Base-by-base conservation (phyloP, 2,888 invertebrate genomes). In the Trissolcus japonicus region DNA sequence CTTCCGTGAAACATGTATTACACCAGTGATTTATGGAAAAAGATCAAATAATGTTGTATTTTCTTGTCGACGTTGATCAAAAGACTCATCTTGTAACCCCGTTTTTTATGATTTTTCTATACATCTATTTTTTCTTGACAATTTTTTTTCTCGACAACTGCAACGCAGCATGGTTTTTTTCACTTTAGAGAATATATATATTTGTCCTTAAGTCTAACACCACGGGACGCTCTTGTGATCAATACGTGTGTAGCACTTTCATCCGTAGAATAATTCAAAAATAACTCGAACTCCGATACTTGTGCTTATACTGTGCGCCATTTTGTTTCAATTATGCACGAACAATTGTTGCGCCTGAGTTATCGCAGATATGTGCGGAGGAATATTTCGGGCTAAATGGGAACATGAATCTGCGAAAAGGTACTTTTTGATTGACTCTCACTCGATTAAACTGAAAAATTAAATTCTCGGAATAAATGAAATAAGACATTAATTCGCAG, bases 181-280 rank as follows among this genome's bases (percentile, higher is more conserved):
- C 67, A 62, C 61, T 56, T 67, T 35, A 65, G 21, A 50, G 50
- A 25, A 4, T 25, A 4, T n/a, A 73, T 66, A 66, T 66, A 50
- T 72, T 72, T 63, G 48, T 21, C 65, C 46, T 21, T 14, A 13
- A 72, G 19, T 35, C 7, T 40, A 61, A 73, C 60, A n/a, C 73
- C 61, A 61, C 66, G 51, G 73, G 73, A 51, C 14, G 66, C 60
- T 61, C 55, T 61, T 19, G 48, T 61, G 66, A 73, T 73, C 66
- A 73, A 73, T 73, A 21, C 54, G 29, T 35, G 35, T 35, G 40
- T 48, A 50, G 43, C 65, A 41, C 48, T 59, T 25, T 4, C 0
- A 54, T 65, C 65, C 73, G 61, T 51, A 61, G 55, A 61, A 73
- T 60, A 65, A 60, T 73, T 60, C 50, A 66, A 61, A 66, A 66